Conservation (phyloP, 1,140 invertebrate genomes). For the Anastatus disparis region DNA sequence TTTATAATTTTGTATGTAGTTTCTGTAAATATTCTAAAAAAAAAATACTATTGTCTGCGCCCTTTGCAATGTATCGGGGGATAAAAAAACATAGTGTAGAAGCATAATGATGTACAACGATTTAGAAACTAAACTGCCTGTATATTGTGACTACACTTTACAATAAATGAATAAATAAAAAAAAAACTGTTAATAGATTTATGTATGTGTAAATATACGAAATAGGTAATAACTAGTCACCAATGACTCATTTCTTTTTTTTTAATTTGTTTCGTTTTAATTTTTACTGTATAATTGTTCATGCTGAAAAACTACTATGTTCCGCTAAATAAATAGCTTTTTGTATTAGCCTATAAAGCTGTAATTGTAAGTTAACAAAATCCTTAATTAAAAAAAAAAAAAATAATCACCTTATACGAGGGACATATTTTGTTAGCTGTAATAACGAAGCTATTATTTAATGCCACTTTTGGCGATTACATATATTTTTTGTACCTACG, state of each 20-base stretch:
- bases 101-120: slow-evolving; percentile 63
- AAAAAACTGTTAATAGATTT: slow-evolving; percentile 32
- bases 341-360: neutral
- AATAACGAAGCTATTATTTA: neutral
- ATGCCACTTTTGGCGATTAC: neutral
- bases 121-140: slow-evolving; percentile 54
- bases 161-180: slow-evolving; percentile 41
- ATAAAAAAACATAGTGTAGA: slow-evolving; percentile 38
- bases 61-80: slow-evolving; percentile 43
- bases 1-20: slow-evolving; percentile 64
- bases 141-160: too few relatives aligned
- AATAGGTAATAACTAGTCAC: slow-evolving; percentile 50
- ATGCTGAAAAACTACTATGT: neutral
- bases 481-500: neutral
- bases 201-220: slow-evolving; percentile 45
- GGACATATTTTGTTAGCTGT: slow-evolving; percentile 23
- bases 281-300: neutral
- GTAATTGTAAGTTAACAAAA: neutral
- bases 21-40: slow-evolving; percentile 62
- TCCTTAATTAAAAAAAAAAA: slow-evolving; percentile 21
- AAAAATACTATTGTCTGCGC: slow-evolving; percentile 49
- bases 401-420: slow-evolving; percentile 25
- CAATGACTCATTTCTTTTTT: slow-evolving; percentile 34
- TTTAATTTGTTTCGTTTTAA: neutral
- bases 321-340: slow-evolving; percentile 8